Evolutionary conservation across 2,797 vertebrate species (phyloP).

Genomic region (Heliangelus exortis): DNA sequence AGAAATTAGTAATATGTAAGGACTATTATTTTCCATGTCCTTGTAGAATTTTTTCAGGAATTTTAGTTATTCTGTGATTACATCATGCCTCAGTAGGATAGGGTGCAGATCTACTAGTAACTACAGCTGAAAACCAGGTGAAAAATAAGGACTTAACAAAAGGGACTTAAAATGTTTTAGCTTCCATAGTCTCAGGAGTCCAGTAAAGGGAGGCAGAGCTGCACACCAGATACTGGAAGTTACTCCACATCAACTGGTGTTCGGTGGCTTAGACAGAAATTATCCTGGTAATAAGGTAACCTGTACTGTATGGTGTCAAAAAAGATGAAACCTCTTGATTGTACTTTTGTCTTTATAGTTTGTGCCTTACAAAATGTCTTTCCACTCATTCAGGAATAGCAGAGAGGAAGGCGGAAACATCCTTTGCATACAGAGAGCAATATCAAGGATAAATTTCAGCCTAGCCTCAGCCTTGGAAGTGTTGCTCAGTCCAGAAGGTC

Average conservation of each 20-base stretch:
- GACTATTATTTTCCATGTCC: background rate
- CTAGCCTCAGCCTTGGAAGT: background rate
- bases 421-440: background rate
- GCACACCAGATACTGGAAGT: background rate
- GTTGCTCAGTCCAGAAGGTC: background rate
- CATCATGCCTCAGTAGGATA: background rate
- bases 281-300: background rate
- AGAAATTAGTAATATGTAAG: background rate
- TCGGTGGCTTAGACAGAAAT: background rate
- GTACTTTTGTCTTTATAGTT: background rate
- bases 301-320: background rate
- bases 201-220: background rate
- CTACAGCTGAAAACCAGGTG: background rate
- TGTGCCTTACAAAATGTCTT: background rate
- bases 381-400: background rate
- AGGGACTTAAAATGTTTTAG: background rate
- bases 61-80: background rate
- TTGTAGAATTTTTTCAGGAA: background rate
- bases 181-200: background rate
- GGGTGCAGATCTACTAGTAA: background rate
- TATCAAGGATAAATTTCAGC: background rate
- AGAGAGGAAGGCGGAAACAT: accelerated
- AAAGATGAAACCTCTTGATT: background rate
- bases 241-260: background rate
- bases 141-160: background rate